Percentiles rank a stretch among this genome's conserved stretches.
Conservation (phyloP, 2,797 vertebrate genomes). For the Chiroxiphia lanceolata region DNA sequence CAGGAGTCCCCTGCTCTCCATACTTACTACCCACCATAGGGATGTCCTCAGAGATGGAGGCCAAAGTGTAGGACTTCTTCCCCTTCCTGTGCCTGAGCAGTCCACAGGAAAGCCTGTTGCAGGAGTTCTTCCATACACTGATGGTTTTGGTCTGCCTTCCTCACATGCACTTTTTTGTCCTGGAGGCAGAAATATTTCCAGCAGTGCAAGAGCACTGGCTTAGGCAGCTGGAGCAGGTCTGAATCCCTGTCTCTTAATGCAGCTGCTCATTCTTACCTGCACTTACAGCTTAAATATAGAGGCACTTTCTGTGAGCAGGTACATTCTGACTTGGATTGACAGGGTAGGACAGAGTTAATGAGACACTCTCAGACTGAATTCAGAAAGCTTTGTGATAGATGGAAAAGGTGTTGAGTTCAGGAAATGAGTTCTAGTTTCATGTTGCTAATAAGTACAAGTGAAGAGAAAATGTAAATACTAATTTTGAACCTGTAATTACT, state of each 20-base stretch:
- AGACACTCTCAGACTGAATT: background rate
- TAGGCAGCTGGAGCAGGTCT: background rate
- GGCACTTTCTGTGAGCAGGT: background rate
- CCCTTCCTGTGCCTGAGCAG: background rate
- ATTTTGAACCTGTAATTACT: background rate
- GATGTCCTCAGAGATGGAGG: background rate
- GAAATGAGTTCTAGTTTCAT: background rate
- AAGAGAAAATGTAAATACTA: background rate
- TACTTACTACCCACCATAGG: background rate
- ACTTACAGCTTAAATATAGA: background rate
- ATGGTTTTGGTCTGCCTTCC: background rate
- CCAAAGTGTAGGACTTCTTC: background rate
- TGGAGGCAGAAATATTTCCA: background rate
- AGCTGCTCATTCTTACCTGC: background rate
- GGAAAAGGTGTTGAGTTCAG: slow-evolving; percentile 13
- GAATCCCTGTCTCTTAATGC: background rate
- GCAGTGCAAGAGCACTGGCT: background rate
- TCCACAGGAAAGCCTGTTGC: background rate
- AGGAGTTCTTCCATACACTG: background rate
- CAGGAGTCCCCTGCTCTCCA: background rate
- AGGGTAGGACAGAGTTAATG: background rate
- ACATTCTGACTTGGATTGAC: background rate
- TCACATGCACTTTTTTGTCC: background rate
- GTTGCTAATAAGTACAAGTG: background rate
- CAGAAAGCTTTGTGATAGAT: background rate